phyloP scores from a whole-genome alignment of 2,888 invertebrate species.

The Phaonia tiefii region DNA sequence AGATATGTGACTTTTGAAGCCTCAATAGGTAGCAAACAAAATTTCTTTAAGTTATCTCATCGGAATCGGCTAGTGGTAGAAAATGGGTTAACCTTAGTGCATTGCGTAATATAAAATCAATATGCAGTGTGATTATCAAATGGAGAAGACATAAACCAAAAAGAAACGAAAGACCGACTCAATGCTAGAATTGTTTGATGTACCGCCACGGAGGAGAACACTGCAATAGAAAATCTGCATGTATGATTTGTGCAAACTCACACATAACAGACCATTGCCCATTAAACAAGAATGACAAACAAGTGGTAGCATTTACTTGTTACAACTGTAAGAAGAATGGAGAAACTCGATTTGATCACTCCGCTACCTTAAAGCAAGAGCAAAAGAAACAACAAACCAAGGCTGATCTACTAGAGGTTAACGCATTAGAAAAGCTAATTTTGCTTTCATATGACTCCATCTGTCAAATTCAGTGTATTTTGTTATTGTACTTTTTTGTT shows the following conservation, averaged over 20 bases:
- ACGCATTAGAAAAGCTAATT: too few species aligned
- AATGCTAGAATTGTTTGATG: constrained; percentile 46
- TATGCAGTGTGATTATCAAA: constrained; percentile 11
- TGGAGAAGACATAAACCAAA: constrained; percentile 33
- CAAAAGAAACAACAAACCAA: too few species aligned
- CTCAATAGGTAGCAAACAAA: too few species aligned
- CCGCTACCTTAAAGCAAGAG: not conserved
- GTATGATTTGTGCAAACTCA: constrained; percentile 28
- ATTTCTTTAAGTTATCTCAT: too few species aligned
- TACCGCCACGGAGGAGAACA: constrained; percentile 36
- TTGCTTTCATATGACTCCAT: too few species aligned
- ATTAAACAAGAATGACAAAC: not conserved
- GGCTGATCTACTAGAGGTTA: too few species aligned
- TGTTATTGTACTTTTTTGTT: too few species aligned
- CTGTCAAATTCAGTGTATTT: too few species aligned
- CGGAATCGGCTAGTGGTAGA: too few species aligned
- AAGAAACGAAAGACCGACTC: constrained; percentile 31
- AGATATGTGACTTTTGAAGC: too few species aligned
- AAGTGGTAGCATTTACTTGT: not conserved
- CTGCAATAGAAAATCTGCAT: constrained; percentile 24
- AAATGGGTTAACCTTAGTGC: too few species aligned
- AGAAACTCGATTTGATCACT: not conserved
- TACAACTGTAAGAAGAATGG: not conserved
- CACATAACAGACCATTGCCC: not conserved
- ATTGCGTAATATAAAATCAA: constrained; percentile 18